phyloP scores from a whole-genome alignment of 2,888 invertebrate species.

The Cantharis flavilabris region DNA sequence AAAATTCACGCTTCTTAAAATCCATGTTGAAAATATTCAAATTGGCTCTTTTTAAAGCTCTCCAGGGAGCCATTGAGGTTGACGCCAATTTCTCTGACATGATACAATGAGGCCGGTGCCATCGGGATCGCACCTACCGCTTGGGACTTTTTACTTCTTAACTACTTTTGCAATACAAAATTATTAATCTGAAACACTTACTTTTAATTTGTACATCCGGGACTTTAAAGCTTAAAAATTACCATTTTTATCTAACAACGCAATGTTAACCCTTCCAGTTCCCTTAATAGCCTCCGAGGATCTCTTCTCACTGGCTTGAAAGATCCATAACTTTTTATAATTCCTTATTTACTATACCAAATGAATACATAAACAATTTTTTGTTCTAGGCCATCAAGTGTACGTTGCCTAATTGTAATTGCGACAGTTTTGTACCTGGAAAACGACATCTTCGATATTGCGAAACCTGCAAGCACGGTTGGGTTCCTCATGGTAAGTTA shows the following conservation, averaged over 20 bases:
- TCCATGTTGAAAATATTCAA: slow-evolving; percentile 63
- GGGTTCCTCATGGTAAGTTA: slow-evolving; percentile 74
- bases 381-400: slow-evolving; percentile 67
- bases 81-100: slow-evolving; percentile 60
- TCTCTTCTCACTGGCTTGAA: not conserved
- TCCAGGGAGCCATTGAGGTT: slow-evolving; percentile 57
- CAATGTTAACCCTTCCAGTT: not conserved
- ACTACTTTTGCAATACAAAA: slow-evolving; percentile 33
- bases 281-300: not conserved
- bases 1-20: slow-evolving; percentile 60
- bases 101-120: slow-evolving; percentile 55
- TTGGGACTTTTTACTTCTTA: slow-evolving; percentile 51
- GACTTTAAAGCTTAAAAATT: not conserved
- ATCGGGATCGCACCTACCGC: slow-evolving; percentile 47
- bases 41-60: slow-evolving; percentile 58
- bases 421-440: slow-evolving; percentile 72
- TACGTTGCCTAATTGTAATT: slow-evolving; percentile 67
- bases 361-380: slow-evolving; percentile 26
- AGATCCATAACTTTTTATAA: not conserved
- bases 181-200: slow-evolving; percentile 26
- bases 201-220: slow-evolving; percentile 11
- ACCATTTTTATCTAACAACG: not conserved
- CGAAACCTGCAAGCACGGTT: slow-evolving; percentile 73
- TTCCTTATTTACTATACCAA: not conserved
- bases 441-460: slow-evolving; percentile 69